Base-by-base conservation (phyloP, 2,797 vertebrate genomes). In the Sebastes steindachneri region DNA sequence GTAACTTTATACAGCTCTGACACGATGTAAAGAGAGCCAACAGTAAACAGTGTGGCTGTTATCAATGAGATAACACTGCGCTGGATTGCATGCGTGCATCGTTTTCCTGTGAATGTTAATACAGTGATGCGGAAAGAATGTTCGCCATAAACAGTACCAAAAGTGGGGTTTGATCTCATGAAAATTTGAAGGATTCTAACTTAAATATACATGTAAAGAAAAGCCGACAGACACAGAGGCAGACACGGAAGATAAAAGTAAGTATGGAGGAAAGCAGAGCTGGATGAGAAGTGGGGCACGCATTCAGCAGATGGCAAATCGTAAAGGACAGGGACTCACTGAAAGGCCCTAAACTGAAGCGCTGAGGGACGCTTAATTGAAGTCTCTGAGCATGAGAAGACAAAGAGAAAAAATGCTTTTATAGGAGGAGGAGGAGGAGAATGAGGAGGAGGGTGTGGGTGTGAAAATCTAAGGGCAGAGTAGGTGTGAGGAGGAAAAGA, bases 281-380 rank as follows among this genome's bases (percentile, higher is more conserved):
- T 26, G n/a, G 3, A 41, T 53, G 21, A 19, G 37, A 53, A 51
- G 15, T 26, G 57, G 48, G 73, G 28, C 63, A 58, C 53, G 51
- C 54, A 77, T 28, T 68, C 65, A 68, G 70, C 87, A 88, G 86
- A 86, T 77, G 77, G 80, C 15, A 64, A 55, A 83, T 72, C 2
- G 35, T 60, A 67, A 70, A 51, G 54, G 70, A 85, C 60, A 35
- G 51, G 15, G 37, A 69, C 10, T 10, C 17, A 15, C 63, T 83
- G 58, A 89, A 73, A 53, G 51, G 23, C 26, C 65, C 62, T 78
- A 75, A 89, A 87, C 64, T 68, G 67, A 87, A 77, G 31, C 7
- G 11, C 84, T 64, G n/a, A 84, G 45, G 74, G 73, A 60, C 0
- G 12, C 65, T 80, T 81, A 64, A 80, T 29, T 68, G 48, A 85